Percentiles rank a stretch among this genome's conserved stretches.
Evolutionary conservation across 2,888 invertebrate species (phyloP).

Genomic region (Epirrita christyi): DNA sequence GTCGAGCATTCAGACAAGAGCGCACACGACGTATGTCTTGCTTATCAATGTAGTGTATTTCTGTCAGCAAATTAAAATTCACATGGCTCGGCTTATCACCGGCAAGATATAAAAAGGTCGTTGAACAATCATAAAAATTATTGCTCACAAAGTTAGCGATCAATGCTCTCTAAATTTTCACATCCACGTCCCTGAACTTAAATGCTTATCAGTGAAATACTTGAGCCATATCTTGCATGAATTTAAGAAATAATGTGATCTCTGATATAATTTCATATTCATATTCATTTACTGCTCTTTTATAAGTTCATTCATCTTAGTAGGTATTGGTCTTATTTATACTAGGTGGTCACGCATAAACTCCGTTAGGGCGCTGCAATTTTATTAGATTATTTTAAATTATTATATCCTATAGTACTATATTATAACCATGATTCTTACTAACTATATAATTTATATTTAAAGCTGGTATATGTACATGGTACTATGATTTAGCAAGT

Average conservation of each 20-base stretch:
- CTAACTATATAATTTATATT: too few species aligned
- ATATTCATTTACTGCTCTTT: too few species aligned
- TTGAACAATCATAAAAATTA: constrained; percentile 25
- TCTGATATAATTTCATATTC: constrained; percentile 31
- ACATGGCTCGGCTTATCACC: constrained; percentile 51
- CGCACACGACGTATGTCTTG: constrained; percentile 30
- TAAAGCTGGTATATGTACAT: too few species aligned
- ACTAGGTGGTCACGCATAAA: too few species aligned
- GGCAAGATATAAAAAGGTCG: constrained; percentile 33
- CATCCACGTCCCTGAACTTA: constrained; percentile 37
- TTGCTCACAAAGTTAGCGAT: constrained; percentile 39
- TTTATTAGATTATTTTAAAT: too few species aligned
- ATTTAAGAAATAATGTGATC: constrained; percentile 31
- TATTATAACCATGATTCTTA: too few species aligned
- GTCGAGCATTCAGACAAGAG: constrained; percentile 50
- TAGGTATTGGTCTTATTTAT: too few species aligned
- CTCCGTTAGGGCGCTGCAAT: too few species aligned
- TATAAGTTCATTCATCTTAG: too few species aligned
- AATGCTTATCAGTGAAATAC: constrained; percentile 34
- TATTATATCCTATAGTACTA: too few species aligned
- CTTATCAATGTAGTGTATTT: constrained; percentile 45
- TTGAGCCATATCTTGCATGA: constrained; percentile 36
- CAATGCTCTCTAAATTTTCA: constrained; percentile 40
- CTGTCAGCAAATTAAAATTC: constrained; percentile 42
- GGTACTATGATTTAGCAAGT: too few species aligned